phyloP scores from a whole-genome alignment of 2,888 invertebrate species.

The Timandra comae region DNA sequence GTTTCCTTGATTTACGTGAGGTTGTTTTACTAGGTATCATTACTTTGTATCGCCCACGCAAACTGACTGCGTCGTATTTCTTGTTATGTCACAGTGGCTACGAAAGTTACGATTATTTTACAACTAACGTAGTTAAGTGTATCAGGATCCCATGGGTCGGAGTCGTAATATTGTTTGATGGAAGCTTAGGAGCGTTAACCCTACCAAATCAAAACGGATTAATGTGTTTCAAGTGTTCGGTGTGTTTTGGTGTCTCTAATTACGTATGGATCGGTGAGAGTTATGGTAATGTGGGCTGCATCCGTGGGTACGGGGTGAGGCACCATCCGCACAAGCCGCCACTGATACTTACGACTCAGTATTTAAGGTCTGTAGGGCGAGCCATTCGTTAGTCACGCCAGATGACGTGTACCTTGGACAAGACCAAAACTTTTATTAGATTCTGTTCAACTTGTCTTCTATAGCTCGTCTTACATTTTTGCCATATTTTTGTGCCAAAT shows the following conservation, averaged over 20 bases:
- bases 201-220: constrained; percentile 61
- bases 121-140: constrained; percentile 39
- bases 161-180: constrained; percentile 39
- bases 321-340: constrained; percentile 45
- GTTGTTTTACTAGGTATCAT: constrained; percentile 35
- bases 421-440: constrained; percentile 76
- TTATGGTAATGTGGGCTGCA: constrained; percentile 70
- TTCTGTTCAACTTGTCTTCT: constrained; percentile 50
- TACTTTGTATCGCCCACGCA: constrained; percentile 43
- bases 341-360: constrained; percentile 75
- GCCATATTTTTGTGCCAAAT: constrained; percentile 33
- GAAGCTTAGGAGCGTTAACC: constrained; percentile 53
- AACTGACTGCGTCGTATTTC: constrained; percentile 33
- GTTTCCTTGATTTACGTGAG: constrained; percentile 30
- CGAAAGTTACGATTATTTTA: constrained; percentile 45
- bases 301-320: constrained; percentile 47
- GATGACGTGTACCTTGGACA: constrained; percentile 77
- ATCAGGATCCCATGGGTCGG: constrained; percentile 44
- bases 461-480: constrained; percentile 60
- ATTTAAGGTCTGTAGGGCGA: constrained; percentile 77
- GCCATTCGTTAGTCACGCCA: constrained; percentile 76
- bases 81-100: constrained; percentile 36
- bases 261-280: constrained; percentile 63
- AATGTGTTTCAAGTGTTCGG: constrained; percentile 65
- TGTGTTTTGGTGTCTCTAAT: constrained; percentile 70